Base-by-base conservation (phyloP, 2,888 invertebrate genomes). In the Leptinotarsa rubiginosa region DNA sequence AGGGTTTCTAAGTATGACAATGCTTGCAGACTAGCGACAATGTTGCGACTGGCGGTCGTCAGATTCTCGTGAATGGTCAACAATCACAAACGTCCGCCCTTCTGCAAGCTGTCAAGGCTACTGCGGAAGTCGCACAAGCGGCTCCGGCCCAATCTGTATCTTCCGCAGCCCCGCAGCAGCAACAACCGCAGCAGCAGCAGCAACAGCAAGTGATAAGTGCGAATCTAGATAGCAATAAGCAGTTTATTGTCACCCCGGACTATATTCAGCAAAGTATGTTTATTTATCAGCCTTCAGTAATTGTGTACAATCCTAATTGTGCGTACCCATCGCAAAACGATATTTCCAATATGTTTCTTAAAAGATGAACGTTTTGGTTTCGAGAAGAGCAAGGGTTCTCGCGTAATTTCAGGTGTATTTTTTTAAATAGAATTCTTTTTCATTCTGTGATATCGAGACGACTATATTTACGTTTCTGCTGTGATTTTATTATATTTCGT, bases 231-330 rank as follows among this genome's bases (percentile, higher is more conserved):
- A 80, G 85, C 65, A 87, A 87, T 76, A 90, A 91, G 83, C 92
- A 95, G 88, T 97, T 97, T 89, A 93, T 96, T 81, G 91, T 97
- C 77, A 97, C 97, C 16, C 95, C 96, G 71, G 96, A 96, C 88
- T 97, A 97, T 85, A 96, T 97, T 82, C 96, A 97, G 87, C 96
- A 97, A 91, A 96, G 97, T 96, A 91, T 92, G 93, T 92, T 88
- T 77, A 81, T 87, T 81, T 87, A 86, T 82, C 87, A 87, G 83
- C 87, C 87, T 82, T 88, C 87, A 80, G 87, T 88, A 81, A 88
- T 88, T 76, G 87, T 88, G 79, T 88, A 86, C 82, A 87, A 87
- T 84, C 87, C 87, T 76, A 87, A 87, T 82, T 87, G 86, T 83
- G 84, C 86, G 72, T 86, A 87, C 86, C 87, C 87, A 87, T 84